These are phyloP conservation scores for Drosophila murphyi DNA, from an alignment of 1,140 invertebrate species.

Conservation along the genomic window DNA sequence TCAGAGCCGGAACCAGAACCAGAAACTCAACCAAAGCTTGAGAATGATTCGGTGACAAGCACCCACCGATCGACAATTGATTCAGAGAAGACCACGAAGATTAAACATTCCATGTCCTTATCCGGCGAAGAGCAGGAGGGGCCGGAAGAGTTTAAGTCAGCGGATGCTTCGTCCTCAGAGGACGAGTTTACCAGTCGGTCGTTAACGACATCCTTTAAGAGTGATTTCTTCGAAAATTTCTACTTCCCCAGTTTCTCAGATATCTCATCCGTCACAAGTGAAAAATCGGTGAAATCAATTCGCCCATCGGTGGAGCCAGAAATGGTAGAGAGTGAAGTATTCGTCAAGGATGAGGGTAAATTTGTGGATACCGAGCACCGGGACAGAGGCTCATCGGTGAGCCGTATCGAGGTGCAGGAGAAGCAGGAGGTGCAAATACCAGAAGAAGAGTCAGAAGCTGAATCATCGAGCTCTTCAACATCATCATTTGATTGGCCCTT, in stretches of 20 bases:
- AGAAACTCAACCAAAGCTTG: neutral
- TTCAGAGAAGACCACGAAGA: neutral
- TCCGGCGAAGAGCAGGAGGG: too few relatives aligned
- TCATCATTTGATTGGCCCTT: slow-evolving; percentile 32
- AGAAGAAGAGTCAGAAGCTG: neutral
- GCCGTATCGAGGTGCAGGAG: neutral
- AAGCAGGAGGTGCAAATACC: neutral
- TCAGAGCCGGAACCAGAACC: neutral
- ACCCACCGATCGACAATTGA: neutral
- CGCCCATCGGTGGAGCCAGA: neutral
- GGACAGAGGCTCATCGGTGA: neutral
- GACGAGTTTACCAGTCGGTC: neutral
- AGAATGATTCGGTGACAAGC: too few relatives aligned
- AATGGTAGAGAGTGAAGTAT: neutral
- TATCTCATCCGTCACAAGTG: neutral
- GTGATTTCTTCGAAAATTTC: slow-evolving; percentile 33
- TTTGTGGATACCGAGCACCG: neutral
- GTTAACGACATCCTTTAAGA: slow-evolving; percentile 13
- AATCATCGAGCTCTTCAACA: neutral
- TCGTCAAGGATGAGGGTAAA: neutral
- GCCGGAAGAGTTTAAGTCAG: neutral
- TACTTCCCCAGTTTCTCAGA: slow-evolving; percentile 30
- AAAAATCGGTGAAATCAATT: neutral
- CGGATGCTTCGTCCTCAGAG: slow-evolving; percentile 4
- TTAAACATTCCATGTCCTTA: too few relatives aligned